phyloP scores from a whole-genome alignment of 2,797 vertebrate species.

The Pterois miles region DNA sequence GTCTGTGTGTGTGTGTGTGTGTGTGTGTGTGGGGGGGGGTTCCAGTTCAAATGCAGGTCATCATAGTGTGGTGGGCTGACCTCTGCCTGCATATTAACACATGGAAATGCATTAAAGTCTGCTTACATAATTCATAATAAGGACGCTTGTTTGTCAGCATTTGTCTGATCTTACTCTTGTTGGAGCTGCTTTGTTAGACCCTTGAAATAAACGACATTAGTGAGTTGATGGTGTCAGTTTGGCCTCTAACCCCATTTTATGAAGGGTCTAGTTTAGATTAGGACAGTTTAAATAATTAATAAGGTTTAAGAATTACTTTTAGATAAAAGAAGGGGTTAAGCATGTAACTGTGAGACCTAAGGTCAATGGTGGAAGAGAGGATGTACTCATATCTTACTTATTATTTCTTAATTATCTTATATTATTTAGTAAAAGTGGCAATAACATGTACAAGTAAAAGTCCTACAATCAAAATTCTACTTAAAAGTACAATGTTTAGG shows the following conservation, averaged over 20 bases:
- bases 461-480: neutral
- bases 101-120: neutral
- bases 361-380: neutral
- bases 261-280: neutral
- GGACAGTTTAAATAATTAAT: neutral
- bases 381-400: neutral
- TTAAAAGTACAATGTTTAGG: too few species aligned
- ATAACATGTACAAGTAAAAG: neutral
- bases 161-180: neutral
- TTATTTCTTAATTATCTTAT: too few species aligned
- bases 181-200: neutral
- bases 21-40: slow-evolving; percentile 10
- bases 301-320: neutral
- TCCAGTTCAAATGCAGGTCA: slow-evolving; percentile 53
- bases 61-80: slow-evolving; percentile 98
- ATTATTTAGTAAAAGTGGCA: neutral
- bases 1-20: too few species aligned
- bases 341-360: neutral
- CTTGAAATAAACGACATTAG: too few species aligned
- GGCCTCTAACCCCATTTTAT: neutral
- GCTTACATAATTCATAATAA: neutral
- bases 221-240: too few species aligned
- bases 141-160: neutral
- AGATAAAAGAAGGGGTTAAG: neutral
- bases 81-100: slow-evolving; percentile 85